Percentiles rank a stretch among this genome's conserved stretches.
These are phyloP conservation scores for Corythaixoides concolor DNA, from an alignment of 2,113 vertebrate species.

Conservation along the genomic window DNA sequence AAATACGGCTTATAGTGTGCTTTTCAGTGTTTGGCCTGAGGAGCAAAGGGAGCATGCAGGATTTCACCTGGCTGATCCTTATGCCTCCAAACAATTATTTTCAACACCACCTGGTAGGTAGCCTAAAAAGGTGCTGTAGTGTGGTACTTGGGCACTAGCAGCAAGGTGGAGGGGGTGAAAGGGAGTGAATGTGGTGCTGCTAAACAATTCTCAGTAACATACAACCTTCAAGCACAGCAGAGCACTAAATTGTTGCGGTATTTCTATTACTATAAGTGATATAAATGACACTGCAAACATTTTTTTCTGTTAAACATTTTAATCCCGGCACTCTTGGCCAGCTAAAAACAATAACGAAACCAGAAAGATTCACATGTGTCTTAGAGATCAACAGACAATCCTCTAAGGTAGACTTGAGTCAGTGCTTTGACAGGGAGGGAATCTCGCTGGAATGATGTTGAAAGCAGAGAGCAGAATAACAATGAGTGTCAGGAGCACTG, in stretches of 20 bases:
- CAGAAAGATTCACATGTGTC: neutral
- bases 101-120: neutral
- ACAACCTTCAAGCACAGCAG: neutral
- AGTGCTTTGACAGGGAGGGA: conserved; percentile 2
- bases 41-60: neutral
- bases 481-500: neutral
- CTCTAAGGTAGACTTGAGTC: neutral
- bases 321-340: neutral
- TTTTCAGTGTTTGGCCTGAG: neutral
- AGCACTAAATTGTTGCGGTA: neutral
- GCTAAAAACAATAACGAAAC: neutral
- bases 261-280: neutral
- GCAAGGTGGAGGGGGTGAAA: neutral
- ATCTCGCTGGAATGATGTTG: neutral
- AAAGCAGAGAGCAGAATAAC: conserved; percentile 29
- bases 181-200: neutral
- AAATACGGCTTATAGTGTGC: neutral
- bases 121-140: neutral
- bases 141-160: neutral
- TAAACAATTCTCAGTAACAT: neutral
- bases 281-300: neutral
- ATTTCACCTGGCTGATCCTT: neutral
- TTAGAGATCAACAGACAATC: neutral
- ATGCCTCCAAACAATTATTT: neutral
- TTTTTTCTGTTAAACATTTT: neutral